These are phyloP conservation scores for Cheilosia impressa DNA, from an alignment of 2,888 invertebrate species.

Conservation along the genomic window DNA sequence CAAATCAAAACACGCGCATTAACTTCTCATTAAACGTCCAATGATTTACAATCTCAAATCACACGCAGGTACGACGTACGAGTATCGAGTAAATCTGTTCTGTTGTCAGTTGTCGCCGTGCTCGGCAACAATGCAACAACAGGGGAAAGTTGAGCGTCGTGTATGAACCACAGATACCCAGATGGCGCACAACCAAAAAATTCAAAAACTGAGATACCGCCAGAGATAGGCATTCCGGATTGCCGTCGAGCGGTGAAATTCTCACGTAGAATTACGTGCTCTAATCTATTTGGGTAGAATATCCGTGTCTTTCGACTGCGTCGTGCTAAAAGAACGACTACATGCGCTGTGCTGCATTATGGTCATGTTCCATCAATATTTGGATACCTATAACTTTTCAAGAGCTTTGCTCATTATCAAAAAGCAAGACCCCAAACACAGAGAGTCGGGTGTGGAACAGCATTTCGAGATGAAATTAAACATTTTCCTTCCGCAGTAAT, in stretches of 20 bases:
- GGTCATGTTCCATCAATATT: slow-evolving; percentile 72
- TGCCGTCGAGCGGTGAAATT: slow-evolving; percentile 43
- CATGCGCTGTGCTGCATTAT: slow-evolving; percentile 46
- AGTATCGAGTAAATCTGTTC: not conserved
- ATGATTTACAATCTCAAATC: slow-evolving; percentile 37
- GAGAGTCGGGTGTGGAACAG: not conserved
- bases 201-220: not conserved
- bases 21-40: not conserved
- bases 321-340: not conserved
- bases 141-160: slow-evolving; percentile 29
- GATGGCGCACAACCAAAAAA: slow-evolving; percentile 5
- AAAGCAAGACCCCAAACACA: not conserved
- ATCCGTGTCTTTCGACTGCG: not conserved
- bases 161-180: slow-evolving; percentile 32
- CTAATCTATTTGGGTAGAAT: slow-evolving; percentile 56
- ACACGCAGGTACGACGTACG: not conserved
- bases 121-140: not conserved
- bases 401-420: not conserved
- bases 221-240: slow-evolving; percentile 19
- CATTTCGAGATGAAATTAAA: slow-evolving; percentile 17
- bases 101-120: too few relatives aligned
- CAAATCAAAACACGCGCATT: slow-evolving; percentile 45
- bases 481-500: slow-evolving; percentile 36
- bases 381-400: slow-evolving; percentile 28
- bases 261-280: slow-evolving; percentile 72